Conservation (phyloP, 2,797 vertebrate species). For the Rhadinocentrus ornatus region DNA sequence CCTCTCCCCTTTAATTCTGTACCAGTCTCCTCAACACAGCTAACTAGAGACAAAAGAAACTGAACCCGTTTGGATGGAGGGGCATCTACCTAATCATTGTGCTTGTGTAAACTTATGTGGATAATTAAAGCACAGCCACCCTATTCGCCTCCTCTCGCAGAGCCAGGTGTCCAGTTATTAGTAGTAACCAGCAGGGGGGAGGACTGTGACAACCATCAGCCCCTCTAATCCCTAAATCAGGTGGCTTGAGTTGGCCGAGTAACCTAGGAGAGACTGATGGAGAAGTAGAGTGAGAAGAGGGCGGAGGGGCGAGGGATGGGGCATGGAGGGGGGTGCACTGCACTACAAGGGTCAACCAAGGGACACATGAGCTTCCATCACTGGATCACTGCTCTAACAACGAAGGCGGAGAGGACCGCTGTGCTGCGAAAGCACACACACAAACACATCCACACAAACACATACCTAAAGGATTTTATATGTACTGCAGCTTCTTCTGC, state of each 20-base stretch:
- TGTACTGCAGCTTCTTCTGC: slow-evolving; percentile 23
- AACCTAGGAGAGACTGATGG: slow-evolving; percentile 72
- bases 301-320: slow-evolving; percentile 7
- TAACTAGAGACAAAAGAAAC: slow-evolving; percentile 50
- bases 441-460: slow-evolving; percentile 23
- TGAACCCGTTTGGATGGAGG: slow-evolving; percentile 15
- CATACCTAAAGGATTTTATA: slow-evolving; percentile 9
- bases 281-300: slow-evolving; percentile 66
- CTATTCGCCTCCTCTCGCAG: slow-evolving; percentile 29
- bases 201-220: slow-evolving; percentile 80
- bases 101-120: slow-evolving; percentile 32
- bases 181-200: slow-evolving; percentile 57
- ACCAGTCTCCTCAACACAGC: slow-evolving; percentile 50
- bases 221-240: slow-evolving; percentile 84
- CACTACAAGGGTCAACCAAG: slow-evolving; percentile 77
- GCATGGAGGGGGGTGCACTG: slow-evolving; percentile 37
- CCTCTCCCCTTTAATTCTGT: slow-evolving; percentile 47
- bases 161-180: slow-evolving; percentile 68
- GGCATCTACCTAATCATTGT: slow-evolving; percentile 20
- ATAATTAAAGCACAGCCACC: slow-evolving; percentile 38
- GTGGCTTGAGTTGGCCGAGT: slow-evolving; percentile 73
- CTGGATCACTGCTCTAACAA: slow-evolving; percentile 64
- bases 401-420: slow-evolving; percentile 48
- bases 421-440: slow-evolving; percentile 31
- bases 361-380: slow-evolving; percentile 71